Evolutionary conservation across 2,113 vertebrate species (phyloP).

Genomic region (Galemys pyrenaicus): DNA sequence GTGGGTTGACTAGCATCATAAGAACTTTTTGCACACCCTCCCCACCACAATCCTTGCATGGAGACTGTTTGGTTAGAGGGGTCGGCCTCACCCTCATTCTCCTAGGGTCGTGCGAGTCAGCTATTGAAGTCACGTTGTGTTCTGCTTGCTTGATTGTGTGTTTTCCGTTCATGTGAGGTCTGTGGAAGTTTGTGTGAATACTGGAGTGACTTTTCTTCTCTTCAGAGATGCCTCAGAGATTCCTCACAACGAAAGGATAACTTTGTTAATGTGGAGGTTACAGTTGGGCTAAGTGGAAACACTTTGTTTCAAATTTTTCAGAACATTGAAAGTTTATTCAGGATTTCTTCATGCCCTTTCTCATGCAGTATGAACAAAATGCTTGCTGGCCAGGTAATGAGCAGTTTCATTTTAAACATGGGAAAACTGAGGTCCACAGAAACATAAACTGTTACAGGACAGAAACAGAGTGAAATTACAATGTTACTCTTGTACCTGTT

Average conservation of each 20-base stretch:
- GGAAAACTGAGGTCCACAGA: neutral
- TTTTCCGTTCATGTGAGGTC: neutral
- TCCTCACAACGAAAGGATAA: neutral
- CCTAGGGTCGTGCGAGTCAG: neutral
- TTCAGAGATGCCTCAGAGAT: neutral
- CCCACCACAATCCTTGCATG: fast-evolving
- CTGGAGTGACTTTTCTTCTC: neutral
- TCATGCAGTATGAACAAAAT: neutral
- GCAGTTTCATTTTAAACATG: neutral
- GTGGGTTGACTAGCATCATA: neutral
- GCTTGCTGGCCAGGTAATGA: neutral
- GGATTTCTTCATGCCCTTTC: neutral
- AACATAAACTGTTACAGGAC: neutral
- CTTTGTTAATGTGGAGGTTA: neutral
- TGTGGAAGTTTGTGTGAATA: neutral
- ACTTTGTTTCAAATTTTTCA: neutral
- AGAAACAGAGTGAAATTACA: neutral
- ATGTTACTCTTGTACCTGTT: neutral
- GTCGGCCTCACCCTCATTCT: neutral
- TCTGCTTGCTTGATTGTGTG: neutral
- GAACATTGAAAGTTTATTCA: neutral
- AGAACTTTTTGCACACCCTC: neutral
- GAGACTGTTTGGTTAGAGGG: neutral
- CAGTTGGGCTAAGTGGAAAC: neutral
- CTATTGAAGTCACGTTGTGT: fast-evolving